Evolutionary conservation across 2,888 invertebrate species (phyloP), one percentile per base, ranked within the genome.

Genomic region (Heliothis peltigera): DNA sequence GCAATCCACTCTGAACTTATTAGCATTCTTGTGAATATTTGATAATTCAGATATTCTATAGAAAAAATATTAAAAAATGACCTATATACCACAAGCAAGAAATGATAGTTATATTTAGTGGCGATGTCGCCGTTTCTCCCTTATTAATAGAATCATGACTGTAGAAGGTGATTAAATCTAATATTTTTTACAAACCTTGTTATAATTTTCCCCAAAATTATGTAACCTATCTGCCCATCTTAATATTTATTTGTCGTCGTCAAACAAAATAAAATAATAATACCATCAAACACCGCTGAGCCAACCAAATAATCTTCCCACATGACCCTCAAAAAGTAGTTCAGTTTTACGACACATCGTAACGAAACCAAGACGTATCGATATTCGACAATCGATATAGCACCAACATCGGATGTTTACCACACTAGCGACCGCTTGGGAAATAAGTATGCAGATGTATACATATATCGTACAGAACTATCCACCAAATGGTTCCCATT

Each of bases 271-370:
- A 25, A 61, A 35, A 3, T 25, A 48, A 53, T 21, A 32, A 55
- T 22, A 72, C 43, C 39, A 39, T 42, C n/a, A 18, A 43, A 47
- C 19, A 3, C 44, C 44, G 39, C n/a, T 44, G 18, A 21, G 32
- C 46, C 22, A 54, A 62, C 59, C 51, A 56, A 32, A 60, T 69
- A 75, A 69, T 46, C 44, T 58, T 53, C 22, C 46, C 76, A n/a
- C 52, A 42, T 21, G 67, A 44, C 64, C 60, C 67, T 47, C 59
- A 43, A 21, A 64, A 55, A 57, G 62, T 60, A 64, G 48, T 76
- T 61, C 18, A 54, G 7, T 54, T 79, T 77, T 79, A 77, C 64
- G 80, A 64, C 51, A 70, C 39, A 35, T 64, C 70, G 58, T 76
- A 49, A 47, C 18, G 8, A 51, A 52, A 57, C 47, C 15, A 18